Base-by-base conservation (phyloP, 1,140 invertebrate genomes). In the Atta colombica region DNA sequence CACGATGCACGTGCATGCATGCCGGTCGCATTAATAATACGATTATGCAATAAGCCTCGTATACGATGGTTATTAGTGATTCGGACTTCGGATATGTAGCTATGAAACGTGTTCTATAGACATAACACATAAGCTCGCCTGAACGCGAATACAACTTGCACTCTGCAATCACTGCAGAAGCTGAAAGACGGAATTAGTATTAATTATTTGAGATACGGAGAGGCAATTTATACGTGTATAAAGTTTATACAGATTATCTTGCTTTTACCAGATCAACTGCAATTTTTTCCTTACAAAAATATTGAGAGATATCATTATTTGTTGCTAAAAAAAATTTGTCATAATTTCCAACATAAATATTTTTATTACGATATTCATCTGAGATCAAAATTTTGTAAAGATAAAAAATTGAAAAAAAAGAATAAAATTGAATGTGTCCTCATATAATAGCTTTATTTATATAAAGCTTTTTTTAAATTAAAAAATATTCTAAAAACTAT, bases 1-100 rank as follows among this genome's bases (percentile, higher is more conserved):
- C n/a, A 31, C 49, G 53, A 74, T 58, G 55, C 82, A 74, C 81
- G 80, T 75, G 63, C 71, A 61, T 80, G 69, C 71, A 61, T 80
- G 12, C 68, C 80, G 58, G 28, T 31, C 51, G 63, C 87, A 89
- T 90, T 90, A 90, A 90, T 90, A 90, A 89, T 77, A 89, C 84
- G 65, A 66, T 89, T 90, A 90, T 89, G 87, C 69, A 90, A 90
- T 85, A 85, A 72, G 66, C 39, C 55, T 84, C 35, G 66, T 58
- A 72, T 31, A 53, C 80, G 55, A 14, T 55, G 55, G 74, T 88
- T 88, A 89, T 75, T 89, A 84, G 68, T 51, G 28, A 78, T 21
- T 58, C 77, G 77, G 35, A 65, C 45, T 61, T 28, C 72, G 74
- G 31, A 49, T 77, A 61, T 39, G 55, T 60, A 68, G 45, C 61